Conservation (phyloP, 2,888 invertebrate species). For the Lysandra bellargus region DNA sequence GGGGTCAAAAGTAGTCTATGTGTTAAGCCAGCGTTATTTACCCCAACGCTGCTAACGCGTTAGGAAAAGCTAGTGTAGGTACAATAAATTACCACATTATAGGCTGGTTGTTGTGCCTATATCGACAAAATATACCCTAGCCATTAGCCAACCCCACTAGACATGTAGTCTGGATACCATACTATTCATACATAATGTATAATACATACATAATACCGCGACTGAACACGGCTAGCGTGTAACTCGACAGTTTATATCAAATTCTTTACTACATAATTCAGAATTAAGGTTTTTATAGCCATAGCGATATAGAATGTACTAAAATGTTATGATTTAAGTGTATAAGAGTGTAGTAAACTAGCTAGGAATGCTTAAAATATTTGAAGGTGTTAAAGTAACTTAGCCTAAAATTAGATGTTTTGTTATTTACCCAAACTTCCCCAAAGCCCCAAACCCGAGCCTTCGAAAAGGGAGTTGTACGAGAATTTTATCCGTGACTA, state of each 20-base stretch:
- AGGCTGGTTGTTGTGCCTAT: not conserved
- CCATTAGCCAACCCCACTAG: not conserved
- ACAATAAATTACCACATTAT: not conserved
- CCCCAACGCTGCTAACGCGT: too few relatives aligned
- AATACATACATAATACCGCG: not conserved
- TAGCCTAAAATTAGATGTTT: too few relatives aligned
- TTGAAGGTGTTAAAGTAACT: not conserved
- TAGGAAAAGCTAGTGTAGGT: too few relatives aligned
- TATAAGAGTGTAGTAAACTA: not conserved
- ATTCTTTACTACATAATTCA: not conserved
- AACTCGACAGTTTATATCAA: not conserved
- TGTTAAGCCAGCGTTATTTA: too few relatives aligned
- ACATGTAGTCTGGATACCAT: not conserved
- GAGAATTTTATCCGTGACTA: too few relatives aligned
- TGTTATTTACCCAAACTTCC: too few relatives aligned
- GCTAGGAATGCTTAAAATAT: not conserved
- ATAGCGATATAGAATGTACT: not conserved
- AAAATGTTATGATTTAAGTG: not conserved
- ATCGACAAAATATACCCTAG: slow-evolving; percentile 5
- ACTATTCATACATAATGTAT: not conserved
- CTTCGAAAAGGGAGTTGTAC: not conserved
- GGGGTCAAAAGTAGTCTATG: too few relatives aligned
- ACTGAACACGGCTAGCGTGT: not conserved
- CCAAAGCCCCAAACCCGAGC: not conserved
- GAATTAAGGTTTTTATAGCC: not conserved